Evolutionary conservation across 2,113 vertebrate genomes (phyloP).

Genomic region (Chinchilla lanigera): DNA sequence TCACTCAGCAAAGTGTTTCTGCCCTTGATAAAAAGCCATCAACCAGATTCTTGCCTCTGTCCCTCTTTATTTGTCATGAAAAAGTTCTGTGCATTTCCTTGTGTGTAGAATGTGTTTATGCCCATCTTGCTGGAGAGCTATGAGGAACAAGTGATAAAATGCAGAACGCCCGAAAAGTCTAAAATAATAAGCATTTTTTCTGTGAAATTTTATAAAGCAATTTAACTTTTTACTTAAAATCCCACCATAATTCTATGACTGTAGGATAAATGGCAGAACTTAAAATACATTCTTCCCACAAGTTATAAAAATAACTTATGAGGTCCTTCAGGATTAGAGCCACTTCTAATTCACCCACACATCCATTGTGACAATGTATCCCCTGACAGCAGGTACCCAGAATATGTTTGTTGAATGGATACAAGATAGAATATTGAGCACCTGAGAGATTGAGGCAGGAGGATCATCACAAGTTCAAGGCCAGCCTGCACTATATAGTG

Average conservation of each 20-base stretch:
- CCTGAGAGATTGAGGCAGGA: too few species aligned
- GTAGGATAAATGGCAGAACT: slow-evolving; percentile 1
- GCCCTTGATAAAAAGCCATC: not conserved
- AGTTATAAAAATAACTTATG: slow-evolving; percentile 30
- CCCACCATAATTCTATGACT: not conserved
- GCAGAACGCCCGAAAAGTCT: not conserved
- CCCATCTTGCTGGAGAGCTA: not conserved
- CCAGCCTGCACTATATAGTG: too few species aligned
- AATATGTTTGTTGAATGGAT: not conserved
- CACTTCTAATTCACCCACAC: not conserved
- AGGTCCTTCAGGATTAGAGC: not conserved
- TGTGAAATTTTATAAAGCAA: not conserved
- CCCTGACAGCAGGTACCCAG: not conserved
- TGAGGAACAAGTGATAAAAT: not conserved
- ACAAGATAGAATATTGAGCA: not conserved
- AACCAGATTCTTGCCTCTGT: not conserved
- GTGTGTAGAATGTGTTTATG: not conserved
- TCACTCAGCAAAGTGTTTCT: not conserved
- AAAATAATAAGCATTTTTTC: slow-evolving; percentile 16
- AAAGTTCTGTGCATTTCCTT: not conserved
- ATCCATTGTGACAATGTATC: not conserved
- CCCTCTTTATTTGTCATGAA: not conserved
- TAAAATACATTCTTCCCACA: not conserved
- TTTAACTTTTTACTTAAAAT: not conserved
- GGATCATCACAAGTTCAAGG: too few species aligned